phyloP scores from a whole-genome alignment of 2,797 vertebrate genomes.

The Squalus acanthias region DNA sequence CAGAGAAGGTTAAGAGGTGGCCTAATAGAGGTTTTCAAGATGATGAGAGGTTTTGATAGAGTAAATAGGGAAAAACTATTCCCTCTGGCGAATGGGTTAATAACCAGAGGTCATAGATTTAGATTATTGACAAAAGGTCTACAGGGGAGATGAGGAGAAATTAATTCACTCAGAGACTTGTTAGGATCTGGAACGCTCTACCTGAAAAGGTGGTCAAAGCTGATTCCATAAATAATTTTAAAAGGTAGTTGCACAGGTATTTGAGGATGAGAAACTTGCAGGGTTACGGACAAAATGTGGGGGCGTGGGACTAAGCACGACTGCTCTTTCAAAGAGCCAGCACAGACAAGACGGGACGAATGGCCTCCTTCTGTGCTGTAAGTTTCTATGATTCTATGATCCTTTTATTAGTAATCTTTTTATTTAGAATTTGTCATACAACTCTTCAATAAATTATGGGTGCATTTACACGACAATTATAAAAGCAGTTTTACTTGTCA shows the following conservation, averaged over 20 bases:
- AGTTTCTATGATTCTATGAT: no score
- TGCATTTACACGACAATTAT: background rate
- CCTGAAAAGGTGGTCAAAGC: background rate
- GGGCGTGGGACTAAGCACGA: background rate
- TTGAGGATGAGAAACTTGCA: background rate
- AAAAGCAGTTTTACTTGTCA: background rate
- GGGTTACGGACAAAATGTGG: background rate
- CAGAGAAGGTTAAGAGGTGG: background rate
- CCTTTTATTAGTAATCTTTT: no score
- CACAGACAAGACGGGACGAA: background rate
- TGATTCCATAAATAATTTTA: background rate
- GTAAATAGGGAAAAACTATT: background rate
- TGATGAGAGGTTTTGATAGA: background rate
- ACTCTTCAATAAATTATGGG: background rate
- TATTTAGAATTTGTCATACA: background rate
- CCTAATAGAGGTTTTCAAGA: background rate
- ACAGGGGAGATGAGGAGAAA: background rate
- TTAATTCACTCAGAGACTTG: background rate
- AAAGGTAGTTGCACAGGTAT: background rate
- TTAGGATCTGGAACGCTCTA: background rate
- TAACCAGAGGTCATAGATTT: background rate
- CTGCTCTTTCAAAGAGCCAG: background rate
- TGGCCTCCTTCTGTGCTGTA: no score
- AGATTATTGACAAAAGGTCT: background rate
- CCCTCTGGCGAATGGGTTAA: background rate